Base-by-base conservation (phyloP, 1,140 invertebrate species). In the Periplaneta americana region DNA sequence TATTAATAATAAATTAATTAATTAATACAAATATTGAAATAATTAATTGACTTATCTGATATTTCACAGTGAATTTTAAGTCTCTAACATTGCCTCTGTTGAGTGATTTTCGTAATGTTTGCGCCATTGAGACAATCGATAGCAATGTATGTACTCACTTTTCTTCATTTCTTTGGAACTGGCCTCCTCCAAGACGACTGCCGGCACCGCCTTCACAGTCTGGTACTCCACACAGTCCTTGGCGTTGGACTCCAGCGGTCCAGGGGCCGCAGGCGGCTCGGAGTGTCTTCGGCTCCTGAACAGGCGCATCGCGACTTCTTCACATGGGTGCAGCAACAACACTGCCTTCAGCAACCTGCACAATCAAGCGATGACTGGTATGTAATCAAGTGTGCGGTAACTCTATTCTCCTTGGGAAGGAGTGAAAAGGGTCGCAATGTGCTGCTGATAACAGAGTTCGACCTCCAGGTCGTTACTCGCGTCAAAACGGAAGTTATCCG, bases 191-290 rank as follows among this genome's bases (percentile, higher is more conserved):
- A 91, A 87, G 82, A 91, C 90, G 81, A 90, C 88, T 33, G 90
- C 90, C 8, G 90, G 90, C 74, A 91, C 87, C 18, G 90, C 90
- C 18, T 89, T 91, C 79, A 91, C 90, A 83, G 88, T 90, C 84
- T 90, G 89, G 86, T 91, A 91, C 81, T 89, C 89, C 32, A 85
- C 84, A 77, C 87, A 86, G 80, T 83, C 83, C 66, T 82, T 84
- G 79, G 85, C 84, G 81, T 82, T 83, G 39, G 83, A 31, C 6
- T 37, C 18, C 22, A 57, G 15, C 34, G 74, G 80, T 15, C 22
- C 66, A 48, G n/a, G 39, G 17, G 39, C 39, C 17, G 39, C 17
- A 18, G 35, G 74, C 31, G 74, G 36, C 80, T 76, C 84, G 22
- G 83, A 84, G 11, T 34, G 34, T 18, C 36, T 77, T 31, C 81